Evolutionary conservation across 1,140 invertebrate species (phyloP), one percentile per base, ranked within the genome.

Genomic region (Drosophila malerkotliana): DNA sequence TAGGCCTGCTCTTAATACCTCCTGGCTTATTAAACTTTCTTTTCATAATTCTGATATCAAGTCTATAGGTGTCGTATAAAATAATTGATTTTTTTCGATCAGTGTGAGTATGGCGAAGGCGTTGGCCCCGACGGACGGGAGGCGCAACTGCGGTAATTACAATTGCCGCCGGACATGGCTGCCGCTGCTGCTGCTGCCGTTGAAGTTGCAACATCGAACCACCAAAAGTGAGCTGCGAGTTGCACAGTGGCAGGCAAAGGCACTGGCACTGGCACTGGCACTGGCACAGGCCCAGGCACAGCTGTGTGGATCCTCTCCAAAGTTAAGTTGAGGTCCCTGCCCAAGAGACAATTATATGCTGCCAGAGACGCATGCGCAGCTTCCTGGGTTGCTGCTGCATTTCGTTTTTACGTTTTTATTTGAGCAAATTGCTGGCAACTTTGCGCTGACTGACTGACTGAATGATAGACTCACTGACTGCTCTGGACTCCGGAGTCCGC

Each of bases 141-240:
- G 83, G 83, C 83, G 83, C 83, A 88, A 88, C 83, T 88, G 83
- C 79, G 83, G 83, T 88, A 88, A 88, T 88, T 88, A 88, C 83
- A 88, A 88, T 88, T 88, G 83, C 83, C 83, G 79, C 76, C 83
- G 83, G 83, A 87, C 83, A 88, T 89, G 83, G 60, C 80, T 51
- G 79, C 37, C 39, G 55, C 71, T 63, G 72, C 39, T 63, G 72
- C 39, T 63, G 34, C 26, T 37, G 14, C 41, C 30, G 18, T 54
- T 57, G 59, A 34, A 15, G 41, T 44, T 44, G 63, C 59, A 58
- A 32, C 63, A 52, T 30, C 47, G 59, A 32, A 63, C 32, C 59
- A 63, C 59, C 63, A 41, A 51, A 66, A 64, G 63, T 44, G 39
- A 57, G 54, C 41, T 44, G 41, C 45, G 55, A 71, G 48, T 53